A percentile compares a stretch with the other conserved stretches of the same genome.
phyloP scores from a whole-genome alignment of 1,140 invertebrate species.

The Anoplolepis gracilipes region DNA sequence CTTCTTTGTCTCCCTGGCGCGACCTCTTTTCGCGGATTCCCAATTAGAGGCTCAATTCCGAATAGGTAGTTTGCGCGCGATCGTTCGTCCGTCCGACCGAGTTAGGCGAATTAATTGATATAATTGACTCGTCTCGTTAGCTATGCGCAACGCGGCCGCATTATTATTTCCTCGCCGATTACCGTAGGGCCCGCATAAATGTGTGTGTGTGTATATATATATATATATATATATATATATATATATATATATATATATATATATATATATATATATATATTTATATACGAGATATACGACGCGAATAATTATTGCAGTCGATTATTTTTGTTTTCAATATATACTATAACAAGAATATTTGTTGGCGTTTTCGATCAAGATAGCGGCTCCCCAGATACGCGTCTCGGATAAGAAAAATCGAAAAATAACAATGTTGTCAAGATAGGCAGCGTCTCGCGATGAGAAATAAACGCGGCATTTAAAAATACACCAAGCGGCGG shows the following conservation, averaged over 20 bases:
- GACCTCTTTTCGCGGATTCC: conserved; percentile 57
- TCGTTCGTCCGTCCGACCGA: conserved; percentile 52
- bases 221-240: background rate
- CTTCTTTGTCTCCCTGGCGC: conserved; percentile 36
- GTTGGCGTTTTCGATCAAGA: conserved; percentile 35
- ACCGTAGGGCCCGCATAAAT: conserved; percentile 20
- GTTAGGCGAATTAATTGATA: conserved; percentile 80
- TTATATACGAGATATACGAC: conserved; percentile 32
- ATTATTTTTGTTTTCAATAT: conserved; percentile 57
- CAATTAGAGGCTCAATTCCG: conserved; percentile 45
- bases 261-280: background rate
- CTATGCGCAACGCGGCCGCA: conserved; percentile 51
- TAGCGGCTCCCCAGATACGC: conserved; percentile 8
- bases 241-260: background rate
- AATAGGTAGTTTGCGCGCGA: conserved; percentile 45
- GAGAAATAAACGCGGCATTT: conserved; percentile 23
- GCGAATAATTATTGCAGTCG: conserved; percentile 62
- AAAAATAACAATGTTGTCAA: background rate
- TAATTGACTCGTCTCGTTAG: conserved; percentile 81
- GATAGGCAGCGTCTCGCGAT: background rate
- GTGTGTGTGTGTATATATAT: background rate
- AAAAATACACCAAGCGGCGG: conserved; percentile 3
- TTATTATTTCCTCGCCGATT: conserved; percentile 59
- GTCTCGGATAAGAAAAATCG: background rate
- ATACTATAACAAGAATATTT: conserved; percentile 45